Evolutionary conservation across 2,888 invertebrate species (phyloP), one percentile per base, ranked within the genome.

Genomic region (Pasiphila rectangulata): DNA sequence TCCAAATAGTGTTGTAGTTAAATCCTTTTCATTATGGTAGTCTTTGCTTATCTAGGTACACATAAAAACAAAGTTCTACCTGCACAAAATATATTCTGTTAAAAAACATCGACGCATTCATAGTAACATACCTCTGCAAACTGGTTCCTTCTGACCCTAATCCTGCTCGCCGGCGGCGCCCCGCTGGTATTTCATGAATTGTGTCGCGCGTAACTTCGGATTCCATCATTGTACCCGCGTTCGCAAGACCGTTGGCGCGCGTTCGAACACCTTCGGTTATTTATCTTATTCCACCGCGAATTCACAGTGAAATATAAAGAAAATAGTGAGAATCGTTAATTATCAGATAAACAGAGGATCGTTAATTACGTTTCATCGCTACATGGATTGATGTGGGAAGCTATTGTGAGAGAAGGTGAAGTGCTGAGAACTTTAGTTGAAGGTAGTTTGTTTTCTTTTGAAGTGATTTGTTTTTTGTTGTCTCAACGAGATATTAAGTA

Each of bases 231-330:
- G 41, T 39, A 38, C 36, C 42, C 39, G 46, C 40, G 48, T 51
- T 43, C 59, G 51, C 47, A 51, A 49, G 47, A 49, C 54, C 56
- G 58, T 58, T 60, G 49, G 48, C 41, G 37, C 34, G 36, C 32
- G 49, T 48, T 54, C 25, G 25, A 53, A 54, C 25, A 41, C 25
- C 34, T 30, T 9, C 30, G 34, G 20, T 10, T 19, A 27, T 46
- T 42, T 46, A 38, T 13, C 30, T n/a, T n/a, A n/a, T n/a, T n/a
- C n/a, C n/a, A n/a, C n/a, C n/a, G n/a, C n/a, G n/a, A n/a, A n/a
- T n/a, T n/a, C n/a, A n/a, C n/a, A n/a, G n/a, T n/a, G n/a, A n/a
- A n/a, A n/a, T n/a, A n/a, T n/a, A n/a, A n/a, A 32, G 39, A 32
- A 40, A 49, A 25, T 34, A 41, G 44, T 50, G 43, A 32, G 35